Evolutionary conservation across 2,888 invertebrate species (phyloP).

Genomic region (Noctua comes): DNA sequence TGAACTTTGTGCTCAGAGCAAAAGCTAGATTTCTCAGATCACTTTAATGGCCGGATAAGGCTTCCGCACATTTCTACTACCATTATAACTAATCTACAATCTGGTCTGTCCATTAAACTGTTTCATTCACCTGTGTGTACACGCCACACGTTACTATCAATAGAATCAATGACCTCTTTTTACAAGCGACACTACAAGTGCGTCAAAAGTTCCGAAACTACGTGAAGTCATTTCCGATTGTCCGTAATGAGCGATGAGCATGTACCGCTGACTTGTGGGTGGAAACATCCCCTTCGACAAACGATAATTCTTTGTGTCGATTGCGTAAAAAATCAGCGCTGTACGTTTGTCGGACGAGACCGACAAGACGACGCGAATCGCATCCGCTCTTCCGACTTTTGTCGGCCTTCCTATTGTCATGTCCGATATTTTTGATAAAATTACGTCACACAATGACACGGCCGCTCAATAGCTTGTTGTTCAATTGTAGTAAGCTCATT

Average conservation of each 20-base stretch:
- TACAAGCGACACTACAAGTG: constrained; percentile 78
- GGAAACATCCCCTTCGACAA: constrained; percentile 89
- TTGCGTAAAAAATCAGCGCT: constrained; percentile 85
- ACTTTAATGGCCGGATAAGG: not conserved
- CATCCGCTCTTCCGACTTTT: constrained; percentile 90
- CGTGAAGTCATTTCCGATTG: constrained; percentile 87
- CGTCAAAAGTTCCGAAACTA: constrained; percentile 84
- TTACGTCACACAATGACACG: constrained; percentile 87
- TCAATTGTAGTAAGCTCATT: constrained; percentile 88
- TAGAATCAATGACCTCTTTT: constrained; percentile 71
- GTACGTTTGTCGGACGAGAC: constrained; percentile 81
- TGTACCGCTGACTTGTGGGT: constrained; percentile 86
- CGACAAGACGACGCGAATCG: constrained; percentile 87
- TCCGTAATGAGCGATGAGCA: constrained; percentile 87
- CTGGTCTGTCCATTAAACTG: constrained; percentile 30
- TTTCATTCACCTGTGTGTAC: constrained; percentile 82
- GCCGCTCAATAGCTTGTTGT: constrained; percentile 87
- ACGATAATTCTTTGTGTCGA: constrained; percentile 78
- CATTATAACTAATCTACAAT: constrained; percentile 19
- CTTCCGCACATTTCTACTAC: not conserved
- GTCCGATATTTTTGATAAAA: constrained; percentile 89
- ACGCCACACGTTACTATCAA: constrained; percentile 71
- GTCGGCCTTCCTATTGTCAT: constrained; percentile 85
- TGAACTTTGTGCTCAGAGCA: constrained; percentile 38
- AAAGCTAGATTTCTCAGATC: constrained; percentile 1